Evolutionary conservation across 2,797 vertebrate species (phyloP), one percentile per base, ranked within the genome.

Genomic region (Pseudocheirus occidentalis): DNA sequence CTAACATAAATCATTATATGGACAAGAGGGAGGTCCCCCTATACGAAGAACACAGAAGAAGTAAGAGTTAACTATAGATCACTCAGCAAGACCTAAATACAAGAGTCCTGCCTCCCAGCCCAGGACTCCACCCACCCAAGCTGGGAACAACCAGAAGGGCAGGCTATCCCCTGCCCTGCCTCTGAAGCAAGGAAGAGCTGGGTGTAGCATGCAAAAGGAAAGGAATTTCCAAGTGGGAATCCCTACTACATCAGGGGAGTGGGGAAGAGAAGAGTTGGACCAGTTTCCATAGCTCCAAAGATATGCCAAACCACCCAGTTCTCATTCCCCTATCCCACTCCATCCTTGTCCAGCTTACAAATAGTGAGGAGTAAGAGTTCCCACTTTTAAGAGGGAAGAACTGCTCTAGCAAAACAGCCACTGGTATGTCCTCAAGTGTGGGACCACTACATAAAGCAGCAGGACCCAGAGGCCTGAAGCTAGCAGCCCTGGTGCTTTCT

Each of bases 141-240:
- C 97, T 73, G 46, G 58, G 94, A 96, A 91, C 96, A 97, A 97
- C 96, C 81, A 55, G 97, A 96, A 97, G 95, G 95, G 94, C 96
- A 95, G 97, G 96, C 97, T 97, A 52, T 95, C 97, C 29, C 97
- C 97, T 96, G 97, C 97, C 95, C 94, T 24, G 87, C 94, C 91
- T 91, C 91, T 92, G 93, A 46, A 87, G 73, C 40, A 87, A 87
- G 40, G 40, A 87, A 50, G 40, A 87, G 58, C 92, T 87, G 59
- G 93, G 92, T 95, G 95, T 95, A 96, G 28, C 93, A 54, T 96
- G 97, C 96, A 95, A 62, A 62, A 53, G 34, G 90, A 56, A 95
- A 62, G 46, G 31, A 55, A 87, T 46, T 87, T 81, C n/a, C 73
- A 87, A 50, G 21, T 87, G 73, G 73, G 40, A 87, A 87, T 50